Evolutionary conservation across 2,797 vertebrate genomes (phyloP).

Genomic region (Phalanger gymnotis): DNA sequence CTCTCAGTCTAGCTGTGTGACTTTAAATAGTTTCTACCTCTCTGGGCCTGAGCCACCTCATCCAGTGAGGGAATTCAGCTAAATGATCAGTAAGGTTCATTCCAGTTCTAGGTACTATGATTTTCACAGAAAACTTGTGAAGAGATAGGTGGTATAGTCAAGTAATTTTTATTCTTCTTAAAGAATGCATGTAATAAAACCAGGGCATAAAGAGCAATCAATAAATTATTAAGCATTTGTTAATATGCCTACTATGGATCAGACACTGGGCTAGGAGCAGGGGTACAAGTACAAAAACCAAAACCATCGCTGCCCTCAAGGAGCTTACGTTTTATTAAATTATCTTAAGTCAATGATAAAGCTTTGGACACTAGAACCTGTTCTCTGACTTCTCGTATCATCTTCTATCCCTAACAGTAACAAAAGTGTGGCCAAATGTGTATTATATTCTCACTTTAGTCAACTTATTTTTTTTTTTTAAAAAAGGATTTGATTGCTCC

Average conservation of each 20-base stretch:
- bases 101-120: not conserved
- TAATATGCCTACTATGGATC: not conserved
- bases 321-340: not conserved
- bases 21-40: not conserved
- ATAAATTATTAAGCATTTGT: not conserved
- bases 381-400: too few species aligned
- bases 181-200: not conserved
- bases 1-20: not conserved
- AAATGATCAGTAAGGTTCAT: not conserved
- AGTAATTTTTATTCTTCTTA: not conserved
- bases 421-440: too few species aligned
- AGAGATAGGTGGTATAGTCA: not conserved
- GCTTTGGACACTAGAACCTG: too few species aligned
- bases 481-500: too few species aligned
- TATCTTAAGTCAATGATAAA: not conserved
- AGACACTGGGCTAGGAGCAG: not conserved
- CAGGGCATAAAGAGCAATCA: not conserved
- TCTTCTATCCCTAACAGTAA: too few species aligned
- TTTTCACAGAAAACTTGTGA: too few species aligned
- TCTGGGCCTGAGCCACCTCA: not conserved
- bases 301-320: not conserved
- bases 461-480: too few species aligned
- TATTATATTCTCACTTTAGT: too few species aligned
- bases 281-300: not conserved
- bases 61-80: not conserved